Evolutionary conservation across 2,113 vertebrate genomes (phyloP).

Genomic region (Garra rufa): DNA sequence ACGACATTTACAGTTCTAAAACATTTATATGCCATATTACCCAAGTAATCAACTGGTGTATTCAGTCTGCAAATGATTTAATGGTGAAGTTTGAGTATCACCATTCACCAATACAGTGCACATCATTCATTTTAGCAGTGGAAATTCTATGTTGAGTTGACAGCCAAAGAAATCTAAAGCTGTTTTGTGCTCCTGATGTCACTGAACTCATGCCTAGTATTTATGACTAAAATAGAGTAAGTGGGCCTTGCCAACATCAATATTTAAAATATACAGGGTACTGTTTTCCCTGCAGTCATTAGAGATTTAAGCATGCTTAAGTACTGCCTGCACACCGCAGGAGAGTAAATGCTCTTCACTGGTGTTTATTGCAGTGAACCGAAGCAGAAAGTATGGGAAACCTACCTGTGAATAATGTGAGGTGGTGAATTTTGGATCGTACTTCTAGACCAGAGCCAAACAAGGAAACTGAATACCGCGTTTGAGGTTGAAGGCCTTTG

Average conservation of each 20-base stretch:
- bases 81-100: not conserved
- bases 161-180: not conserved
- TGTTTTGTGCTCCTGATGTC: constrained; percentile 12
- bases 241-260: not conserved
- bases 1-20: not conserved
- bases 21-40: not conserved
- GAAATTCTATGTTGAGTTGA: not conserved
- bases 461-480: constrained; percentile 64
- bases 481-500: constrained; percentile 65
- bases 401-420: constrained; percentile 71
- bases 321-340: not conserved
- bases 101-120: constrained; percentile 1
- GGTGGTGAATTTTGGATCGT: constrained; percentile 69
- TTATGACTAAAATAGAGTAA: constrained; percentile 17
- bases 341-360: constrained; percentile 13
- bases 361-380: constrained; percentile 14
- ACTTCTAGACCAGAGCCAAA: constrained; percentile 61
- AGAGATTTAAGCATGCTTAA: constrained; percentile 12
- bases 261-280: constrained; percentile 23
- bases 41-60: not conserved
- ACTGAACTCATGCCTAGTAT: constrained; percentile 1
- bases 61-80: not conserved
- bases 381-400: constrained; percentile 18
- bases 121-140: constrained; percentile 4
- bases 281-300: constrained; percentile 16